Conservation (phyloP, 2,888 invertebrate species). For the Stenichneumon culpator region DNA sequence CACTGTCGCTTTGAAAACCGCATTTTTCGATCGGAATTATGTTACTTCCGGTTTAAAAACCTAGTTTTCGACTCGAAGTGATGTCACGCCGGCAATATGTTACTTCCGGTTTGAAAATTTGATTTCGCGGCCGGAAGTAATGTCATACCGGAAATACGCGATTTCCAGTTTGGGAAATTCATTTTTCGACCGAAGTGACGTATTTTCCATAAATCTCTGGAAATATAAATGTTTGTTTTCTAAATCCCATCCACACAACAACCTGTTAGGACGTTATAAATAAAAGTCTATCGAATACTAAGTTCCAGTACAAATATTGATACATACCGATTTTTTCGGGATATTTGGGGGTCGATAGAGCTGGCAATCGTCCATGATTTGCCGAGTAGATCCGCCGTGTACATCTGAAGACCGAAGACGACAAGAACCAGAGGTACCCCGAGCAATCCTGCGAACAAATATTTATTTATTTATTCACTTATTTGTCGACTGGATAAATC, state of each 20-base stretch:
- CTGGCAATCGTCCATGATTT: slow-evolving; percentile 93
- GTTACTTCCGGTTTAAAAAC: too few relatives aligned
- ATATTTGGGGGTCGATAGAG: slow-evolving; percentile 89
- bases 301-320: slow-evolving; percentile 8
- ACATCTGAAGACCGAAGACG: slow-evolving; percentile 91
- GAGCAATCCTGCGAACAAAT: slow-evolving; percentile 87
- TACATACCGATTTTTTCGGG: slow-evolving; percentile 86
- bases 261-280: background rate
- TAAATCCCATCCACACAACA: background rate
- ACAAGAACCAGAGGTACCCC: slow-evolving; percentile 90
- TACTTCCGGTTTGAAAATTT: too few relatives aligned
- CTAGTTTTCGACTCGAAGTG: too few relatives aligned
- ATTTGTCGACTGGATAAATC: too few relatives aligned
- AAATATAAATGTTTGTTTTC: background rate
- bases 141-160: too few relatives aligned
- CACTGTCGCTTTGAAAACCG: too few relatives aligned
- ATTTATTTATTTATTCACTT: background rate
- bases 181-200: background rate
- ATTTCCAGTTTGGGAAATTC: background rate
- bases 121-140: too few relatives aligned
- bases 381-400: slow-evolving; percentile 93
- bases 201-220: background rate
- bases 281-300: background rate
- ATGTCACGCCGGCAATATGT: too few relatives aligned
- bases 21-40: too few relatives aligned